phyloP scores from a whole-genome alignment of 35 echinoderm and acorn worm genomes.

The Nesometra sesokonis region DNA sequence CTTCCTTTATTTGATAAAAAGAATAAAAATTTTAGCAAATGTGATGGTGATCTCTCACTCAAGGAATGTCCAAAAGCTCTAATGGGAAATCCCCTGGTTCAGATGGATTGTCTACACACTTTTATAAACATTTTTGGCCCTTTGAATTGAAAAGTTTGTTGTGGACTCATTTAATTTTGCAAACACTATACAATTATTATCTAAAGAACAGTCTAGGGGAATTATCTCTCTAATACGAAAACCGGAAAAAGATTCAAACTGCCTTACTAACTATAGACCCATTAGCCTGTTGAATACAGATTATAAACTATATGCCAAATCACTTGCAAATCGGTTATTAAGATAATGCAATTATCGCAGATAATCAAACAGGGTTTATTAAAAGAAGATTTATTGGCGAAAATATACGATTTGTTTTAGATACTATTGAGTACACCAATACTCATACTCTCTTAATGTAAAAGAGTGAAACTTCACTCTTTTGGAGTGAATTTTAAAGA shows the following conservation, averaged over 20 bases:
- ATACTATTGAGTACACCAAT: not conserved
- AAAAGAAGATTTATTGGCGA: slow-evolving; percentile 8
- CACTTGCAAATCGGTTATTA: not conserved
- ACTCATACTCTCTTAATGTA: too few relatives aligned
- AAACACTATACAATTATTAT: not conserved
- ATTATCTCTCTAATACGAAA: not conserved
- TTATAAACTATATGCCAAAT: not conserved
- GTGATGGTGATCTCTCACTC: slow-evolving; percentile 1
- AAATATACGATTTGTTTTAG: slow-evolving; percentile 14
- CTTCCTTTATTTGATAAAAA: not conserved
- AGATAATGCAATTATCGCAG: not conserved
- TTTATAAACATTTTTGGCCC: slow-evolving; percentile 34
- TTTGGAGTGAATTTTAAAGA: too few relatives aligned
- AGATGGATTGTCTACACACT: slow-evolving; percentile 20
- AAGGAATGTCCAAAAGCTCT: slow-evolving; percentile 6
- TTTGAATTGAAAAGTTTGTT: slow-evolving; percentile 18
- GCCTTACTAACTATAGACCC: slow-evolving; percentile 15
- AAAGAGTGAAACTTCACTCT: too few relatives aligned
- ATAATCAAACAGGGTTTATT: not conserved
- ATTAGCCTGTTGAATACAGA: slow-evolving; percentile 26
- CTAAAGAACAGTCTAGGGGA: not conserved
- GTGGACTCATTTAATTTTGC: slow-evolving; percentile 13
- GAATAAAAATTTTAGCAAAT: not conserved
- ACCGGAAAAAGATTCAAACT: not conserved
- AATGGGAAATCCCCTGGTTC: slow-evolving; percentile 23